Conservation (phyloP, 2,888 invertebrate genomes). For the Drosophila lutescens region DNA sequence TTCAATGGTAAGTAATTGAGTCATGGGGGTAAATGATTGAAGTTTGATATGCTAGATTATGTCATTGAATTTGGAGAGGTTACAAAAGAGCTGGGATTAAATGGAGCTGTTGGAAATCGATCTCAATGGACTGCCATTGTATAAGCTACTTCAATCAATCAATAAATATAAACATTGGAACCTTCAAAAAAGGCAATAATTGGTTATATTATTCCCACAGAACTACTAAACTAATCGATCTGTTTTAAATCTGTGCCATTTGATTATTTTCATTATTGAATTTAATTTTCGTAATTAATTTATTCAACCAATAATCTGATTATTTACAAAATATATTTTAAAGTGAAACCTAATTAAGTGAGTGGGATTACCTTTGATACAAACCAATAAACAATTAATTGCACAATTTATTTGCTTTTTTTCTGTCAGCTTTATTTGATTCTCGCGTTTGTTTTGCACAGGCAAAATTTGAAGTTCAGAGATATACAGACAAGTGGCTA, state of each 20-base stretch:
- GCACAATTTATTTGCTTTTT: slow-evolving; percentile 12
- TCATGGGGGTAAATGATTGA: slow-evolving; percentile 38
- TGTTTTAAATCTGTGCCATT: background rate
- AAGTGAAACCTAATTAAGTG: slow-evolving; percentile 4
- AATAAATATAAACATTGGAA: background rate
- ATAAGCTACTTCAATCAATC: background rate
- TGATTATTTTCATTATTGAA: background rate
- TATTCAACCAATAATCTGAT: background rate
- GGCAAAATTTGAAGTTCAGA: slow-evolving; percentile 55
- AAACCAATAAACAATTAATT: background rate
- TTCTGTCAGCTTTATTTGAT: slow-evolving; percentile 68
- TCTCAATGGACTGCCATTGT: background rate
- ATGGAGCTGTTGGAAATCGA: background rate
- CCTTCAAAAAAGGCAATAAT: too few species aligned
- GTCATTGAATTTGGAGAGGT: slow-evolving; percentile 28
- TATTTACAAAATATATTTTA: background rate
- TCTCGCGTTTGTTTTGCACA: slow-evolving; percentile 36
- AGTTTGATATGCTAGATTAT: slow-evolving; percentile 36
- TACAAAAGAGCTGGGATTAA: slow-evolving; percentile 1
- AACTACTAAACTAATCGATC: background rate
- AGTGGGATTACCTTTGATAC: background rate
- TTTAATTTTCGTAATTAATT: background rate
- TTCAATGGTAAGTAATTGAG: slow-evolving; percentile 62
- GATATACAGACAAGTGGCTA: slow-evolving; percentile 46
- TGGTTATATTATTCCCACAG: background rate